A percentile compares a stretch with the other conserved stretches of the same genome.
Evolutionary conservation across 2,113 vertebrate genomes (phyloP).

Genomic region (Nothoprocta perdicaria): DNA sequence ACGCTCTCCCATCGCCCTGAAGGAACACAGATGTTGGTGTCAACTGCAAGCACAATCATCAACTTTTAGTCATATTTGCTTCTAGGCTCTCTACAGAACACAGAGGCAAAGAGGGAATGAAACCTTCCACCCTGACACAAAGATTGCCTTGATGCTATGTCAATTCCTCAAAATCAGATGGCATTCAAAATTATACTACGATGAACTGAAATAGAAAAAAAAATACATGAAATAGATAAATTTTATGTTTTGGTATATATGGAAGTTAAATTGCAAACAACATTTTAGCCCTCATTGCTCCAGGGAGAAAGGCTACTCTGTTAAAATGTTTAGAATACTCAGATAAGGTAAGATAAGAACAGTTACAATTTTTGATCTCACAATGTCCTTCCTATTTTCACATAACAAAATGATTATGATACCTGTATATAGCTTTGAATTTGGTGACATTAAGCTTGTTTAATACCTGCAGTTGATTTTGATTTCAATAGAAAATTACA

Average conservation of each 20-base stretch:
- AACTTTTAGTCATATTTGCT: neutral
- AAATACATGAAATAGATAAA: neutral
- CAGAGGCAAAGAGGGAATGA: neutral
- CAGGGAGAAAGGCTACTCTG: neutral
- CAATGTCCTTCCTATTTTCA: constrained; percentile 14
- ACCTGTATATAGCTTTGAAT: constrained; percentile 33
- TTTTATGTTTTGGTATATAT: neutral
- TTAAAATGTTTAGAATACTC: neutral
- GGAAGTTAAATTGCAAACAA: neutral
- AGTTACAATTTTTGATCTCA: neutral
- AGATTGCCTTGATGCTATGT: neutral
- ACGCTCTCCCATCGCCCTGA: constrained; percentile 92
- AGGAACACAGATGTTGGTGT: constrained; percentile 67
- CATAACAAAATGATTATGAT: neutral
- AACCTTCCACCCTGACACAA: neutral
- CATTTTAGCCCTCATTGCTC: neutral
- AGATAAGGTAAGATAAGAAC: neutral
- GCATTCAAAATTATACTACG: neutral
- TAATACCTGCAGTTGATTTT: constrained; percentile 4
- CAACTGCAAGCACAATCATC: constrained; percentile 33
- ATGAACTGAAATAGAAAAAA: neutral
- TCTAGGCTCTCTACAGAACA: neutral
- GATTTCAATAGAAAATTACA: constrained; percentile 29
- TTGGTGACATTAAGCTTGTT: constrained; percentile 18
- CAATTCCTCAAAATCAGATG: constrained; percentile 29